These are phyloP conservation scores for Mus caroli DNA, from an alignment of 2,797 vertebrate species.

Conservation along the genomic window DNA sequence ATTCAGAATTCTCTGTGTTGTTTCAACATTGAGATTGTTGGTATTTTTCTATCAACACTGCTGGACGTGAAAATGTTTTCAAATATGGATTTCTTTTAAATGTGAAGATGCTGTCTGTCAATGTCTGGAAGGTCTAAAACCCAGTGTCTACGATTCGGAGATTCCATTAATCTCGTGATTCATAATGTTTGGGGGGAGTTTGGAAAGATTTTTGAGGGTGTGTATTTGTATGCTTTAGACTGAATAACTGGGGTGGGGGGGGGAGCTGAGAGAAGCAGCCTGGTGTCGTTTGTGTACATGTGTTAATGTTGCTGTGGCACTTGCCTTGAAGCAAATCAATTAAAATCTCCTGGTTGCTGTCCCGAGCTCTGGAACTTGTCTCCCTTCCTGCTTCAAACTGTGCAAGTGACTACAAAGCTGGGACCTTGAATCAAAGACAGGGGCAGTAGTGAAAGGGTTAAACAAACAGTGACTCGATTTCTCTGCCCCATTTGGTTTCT, in stretches of 20 bases:
- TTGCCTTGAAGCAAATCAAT: constrained; percentile 29
- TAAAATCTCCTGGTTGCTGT: constrained; percentile 27
- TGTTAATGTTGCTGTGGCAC: not conserved
- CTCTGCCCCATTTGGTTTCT: constrained; percentile 66
- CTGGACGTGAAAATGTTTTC: constrained; percentile 30
- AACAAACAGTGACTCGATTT: constrained; percentile 56
- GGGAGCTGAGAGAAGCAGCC: not conserved
- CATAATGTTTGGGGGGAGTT: not conserved
- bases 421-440: not conserved
- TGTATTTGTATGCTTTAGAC: constrained; percentile 9
- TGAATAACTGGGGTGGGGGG: not conserved
- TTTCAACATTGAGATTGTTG: not conserved
- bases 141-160: not conserved
- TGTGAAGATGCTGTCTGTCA: constrained; percentile 13
- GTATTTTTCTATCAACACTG: constrained; percentile 18
- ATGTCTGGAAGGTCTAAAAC: not conserved
- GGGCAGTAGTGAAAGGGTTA: constrained; percentile 69
- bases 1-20: not conserved
- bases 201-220: constrained; percentile 28
- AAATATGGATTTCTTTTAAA: constrained; percentile 30
- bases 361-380: constrained; percentile 32
- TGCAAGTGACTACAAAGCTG: constrained; percentile 43
- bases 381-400: constrained; percentile 27
- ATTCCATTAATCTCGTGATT: constrained; percentile 38
- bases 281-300: not conserved